These are phyloP conservation scores for Eulemur macaco DNA, from an alignment of 2,113 vertebrate species.

Conservation along the genomic window DNA sequence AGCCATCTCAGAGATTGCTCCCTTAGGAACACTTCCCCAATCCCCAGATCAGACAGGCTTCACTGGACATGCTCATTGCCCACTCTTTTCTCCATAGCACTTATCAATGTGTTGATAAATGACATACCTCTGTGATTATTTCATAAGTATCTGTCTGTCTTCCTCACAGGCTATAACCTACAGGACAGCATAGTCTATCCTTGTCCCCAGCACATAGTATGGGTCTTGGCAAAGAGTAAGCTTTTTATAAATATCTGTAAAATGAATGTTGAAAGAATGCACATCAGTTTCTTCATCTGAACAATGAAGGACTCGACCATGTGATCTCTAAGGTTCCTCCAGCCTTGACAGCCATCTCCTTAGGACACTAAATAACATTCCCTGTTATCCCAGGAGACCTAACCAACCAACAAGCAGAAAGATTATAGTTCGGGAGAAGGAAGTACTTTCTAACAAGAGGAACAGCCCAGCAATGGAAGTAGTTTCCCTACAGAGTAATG, in stretches of 20 bases:
- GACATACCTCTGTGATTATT: not conserved
- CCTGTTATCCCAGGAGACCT: not conserved
- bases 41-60: not conserved
- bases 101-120: not conserved
- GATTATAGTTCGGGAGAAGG: not conserved
- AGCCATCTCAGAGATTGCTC: not conserved
- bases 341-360: not conserved
- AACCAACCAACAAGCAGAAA: not conserved
- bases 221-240: not conserved
- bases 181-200: not conserved
- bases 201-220: not conserved
- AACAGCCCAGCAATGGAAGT: not conserved
- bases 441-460: slow-evolving; percentile 1
- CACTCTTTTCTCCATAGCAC: not conserved
- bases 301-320: not conserved
- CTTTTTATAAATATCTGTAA: not conserved
- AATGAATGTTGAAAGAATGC: not conserved
- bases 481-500: not conserved
- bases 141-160: not conserved
- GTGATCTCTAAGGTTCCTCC: not conserved
- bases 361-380: not conserved
- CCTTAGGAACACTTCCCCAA: not conserved
- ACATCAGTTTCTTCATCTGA: not conserved
- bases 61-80: not conserved
- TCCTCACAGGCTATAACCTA: not conserved